phyloP scores from a whole-genome alignment of 2,113 vertebrate genomes.

The Phoxinus phoxinus region DNA sequence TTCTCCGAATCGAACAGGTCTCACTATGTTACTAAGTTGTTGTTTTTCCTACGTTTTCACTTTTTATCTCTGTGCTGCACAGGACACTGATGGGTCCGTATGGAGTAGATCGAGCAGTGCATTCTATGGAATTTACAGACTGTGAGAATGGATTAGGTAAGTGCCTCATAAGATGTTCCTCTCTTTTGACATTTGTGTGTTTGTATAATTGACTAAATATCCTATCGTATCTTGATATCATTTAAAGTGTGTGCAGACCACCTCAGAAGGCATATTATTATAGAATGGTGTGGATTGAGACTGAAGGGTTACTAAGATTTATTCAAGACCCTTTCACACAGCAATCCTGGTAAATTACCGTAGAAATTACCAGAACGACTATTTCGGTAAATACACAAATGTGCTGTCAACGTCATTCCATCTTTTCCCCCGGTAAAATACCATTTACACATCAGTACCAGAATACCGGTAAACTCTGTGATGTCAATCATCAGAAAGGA shows the following conservation, averaged over 20 bases:
- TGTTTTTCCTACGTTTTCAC: background rate
- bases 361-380: too few species aligned
- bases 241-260: background rate
- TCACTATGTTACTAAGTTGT: background rate
- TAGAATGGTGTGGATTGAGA: background rate
- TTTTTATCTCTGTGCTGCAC: background rate
- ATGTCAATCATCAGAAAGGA: too few species aligned
- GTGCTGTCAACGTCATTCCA: too few species aligned
- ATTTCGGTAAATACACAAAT: too few species aligned
- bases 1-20: background rate
- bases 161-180: constrained; percentile 42
- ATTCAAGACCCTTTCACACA: background rate
- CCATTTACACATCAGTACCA: too few species aligned
- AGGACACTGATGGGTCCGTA: constrained; percentile 93
- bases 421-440: too few species aligned
- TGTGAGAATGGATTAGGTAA: constrained; percentile 89
- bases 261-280: background rate
- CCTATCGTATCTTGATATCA: background rate
- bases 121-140: constrained; percentile 86
- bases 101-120: constrained; percentile 82
- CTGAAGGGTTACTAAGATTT: background rate
- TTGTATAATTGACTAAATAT: background rate
- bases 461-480: too few species aligned
- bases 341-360: too few species aligned
- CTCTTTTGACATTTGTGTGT: background rate